Base-by-base conservation (phyloP, 2,888 invertebrate species). In the Protonemura montana region DNA sequence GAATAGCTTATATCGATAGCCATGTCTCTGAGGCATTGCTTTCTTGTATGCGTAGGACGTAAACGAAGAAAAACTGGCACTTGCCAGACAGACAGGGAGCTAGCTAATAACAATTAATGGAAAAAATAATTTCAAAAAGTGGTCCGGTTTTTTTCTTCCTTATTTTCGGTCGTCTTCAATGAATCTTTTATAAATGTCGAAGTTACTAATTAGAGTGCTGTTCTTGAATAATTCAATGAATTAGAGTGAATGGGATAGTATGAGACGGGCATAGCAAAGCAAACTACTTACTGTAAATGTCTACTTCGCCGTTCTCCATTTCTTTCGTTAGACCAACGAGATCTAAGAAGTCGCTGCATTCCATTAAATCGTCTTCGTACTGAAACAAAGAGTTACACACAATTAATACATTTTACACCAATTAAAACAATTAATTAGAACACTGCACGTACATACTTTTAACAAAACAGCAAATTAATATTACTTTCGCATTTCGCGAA, bases 201-300 rank as follows among this genome's bases (percentile, higher is more conserved):
- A 59, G 59, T 59, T 59, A 59, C 59, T 59, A 59, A 59, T 59
- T 59, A 59, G 59, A 59, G 16, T 59, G 59, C 16, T 59, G 59
- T 59, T 59, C 59, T 21, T 59, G 59, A 59, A 59, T 59, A 59
- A 59, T 59, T 59, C 59, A 59, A 21, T 59, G 59, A 59, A 59
- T 59, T 59, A 21, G 59, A 21, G 59, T 21, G 59, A 21, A 59
- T 59, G 59, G 13, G 59, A 59, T 59, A 59, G 78, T n/a, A 78
- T 28, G 78, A 6, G 78, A 78, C 28, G 78, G n/a, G 78, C 10
- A 27, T 28, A 78, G 78, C 59, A 59, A 59, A 21, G n/a, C n/a
- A 10, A 81, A 81, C 21, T 30, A 84, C 84, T 85, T 87, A 87
- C 87, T 82, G 87, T 87, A 87, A 85, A 87, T 87, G 85, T 87